Evolutionary conservation across 1,140 invertebrate species (phyloP), one percentile per base, ranked within the genome.

Genomic region (Homalodisca vitripennis): DNA sequence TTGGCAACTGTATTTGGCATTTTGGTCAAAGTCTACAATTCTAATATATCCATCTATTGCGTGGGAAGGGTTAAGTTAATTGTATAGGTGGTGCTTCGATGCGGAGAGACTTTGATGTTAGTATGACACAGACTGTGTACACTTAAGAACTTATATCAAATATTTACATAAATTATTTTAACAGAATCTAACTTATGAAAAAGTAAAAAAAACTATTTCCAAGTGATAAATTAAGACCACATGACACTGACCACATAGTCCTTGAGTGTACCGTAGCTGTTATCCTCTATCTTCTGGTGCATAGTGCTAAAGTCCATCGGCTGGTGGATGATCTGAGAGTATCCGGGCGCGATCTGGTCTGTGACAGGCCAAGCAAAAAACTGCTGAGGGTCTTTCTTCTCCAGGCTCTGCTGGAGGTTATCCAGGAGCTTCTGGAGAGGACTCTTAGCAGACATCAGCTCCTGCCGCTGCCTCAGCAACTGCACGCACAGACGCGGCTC

Each of bases 231-330:
- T n/a, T n/a, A n/a, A n/a, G n/a, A n/a, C n/a, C n/a, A n/a, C n/a
- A n/a, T n/a, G n/a, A n/a, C 17, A 82, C 83, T 82, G 76, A 86
- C 85, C 77, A 84, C 86, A 79, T 89, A 92, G 73, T 89, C 87
- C 69, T 86, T 86, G 1, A 98, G 79, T 34, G 85, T 90, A 26
- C 82, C 82, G 79, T 98, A 99, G 70, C 88, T 86, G 76, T 89
- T 89, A 46, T 96, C 94, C 72, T 98, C 94, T 73, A 99, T 94
- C 81, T 98, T 99, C 73, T 92, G 88, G 53, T 92, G 89, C 84
- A 99, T 99, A 0, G 94, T 97, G 60, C 92, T 94, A 75, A 99
- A 98, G 81, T 99, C 97, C 97, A 99, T 99, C 0, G 98, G 97
- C 74, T 89, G 85, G 14, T 84, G 86, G 31, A 99, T 98, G 34